Percentiles rank a stretch among this genome's conserved stretches.
These are phyloP conservation scores for Nemurella pictetii DNA, from an alignment of 2,888 invertebrate genomes.

Conservation along the genomic window DNA sequence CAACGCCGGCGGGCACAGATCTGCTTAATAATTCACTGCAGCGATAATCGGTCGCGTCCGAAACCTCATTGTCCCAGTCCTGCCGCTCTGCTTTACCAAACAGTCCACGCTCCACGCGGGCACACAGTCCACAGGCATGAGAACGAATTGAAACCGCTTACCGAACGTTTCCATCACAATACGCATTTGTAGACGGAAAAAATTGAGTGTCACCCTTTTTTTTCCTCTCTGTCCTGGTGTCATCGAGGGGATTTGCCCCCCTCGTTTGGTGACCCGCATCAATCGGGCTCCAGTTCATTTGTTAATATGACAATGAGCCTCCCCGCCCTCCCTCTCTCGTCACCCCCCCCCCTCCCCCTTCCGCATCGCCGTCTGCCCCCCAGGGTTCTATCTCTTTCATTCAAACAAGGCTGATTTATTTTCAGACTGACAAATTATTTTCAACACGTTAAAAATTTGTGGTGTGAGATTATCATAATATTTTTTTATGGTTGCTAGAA, in stretches of 20 bases:
- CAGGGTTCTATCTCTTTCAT: not conserved
- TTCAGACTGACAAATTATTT: constrained; percentile 10
- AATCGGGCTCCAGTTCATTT: constrained; percentile 23
- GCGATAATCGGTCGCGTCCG: not conserved
- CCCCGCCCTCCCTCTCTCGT: not conserved
- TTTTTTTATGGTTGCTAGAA: not conserved
- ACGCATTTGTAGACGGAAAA: constrained; percentile 16
- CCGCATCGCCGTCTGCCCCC: not conserved
- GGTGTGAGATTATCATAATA: not conserved
- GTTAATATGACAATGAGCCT: constrained; percentile 23
- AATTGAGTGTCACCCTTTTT: constrained; percentile 10
- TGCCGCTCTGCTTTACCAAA: not conserved
- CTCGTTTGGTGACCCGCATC: constrained; percentile 3
- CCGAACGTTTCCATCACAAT: constrained; percentile 5
- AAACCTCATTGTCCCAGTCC: not conserved
- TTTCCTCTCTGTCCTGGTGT: not conserved
- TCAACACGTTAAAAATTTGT: not conserved
- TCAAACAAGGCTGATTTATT: constrained; percentile 6
- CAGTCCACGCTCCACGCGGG: not conserved
- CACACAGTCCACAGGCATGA: not conserved
- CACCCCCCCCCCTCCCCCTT: not conserved
- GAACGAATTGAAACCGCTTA: not conserved
- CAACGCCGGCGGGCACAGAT: not conserved
- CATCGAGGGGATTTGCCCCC: not conserved
- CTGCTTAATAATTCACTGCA: constrained; percentile 5